Conservation (phyloP, 2,888 invertebrate species). For the Rhagium mordax region DNA sequence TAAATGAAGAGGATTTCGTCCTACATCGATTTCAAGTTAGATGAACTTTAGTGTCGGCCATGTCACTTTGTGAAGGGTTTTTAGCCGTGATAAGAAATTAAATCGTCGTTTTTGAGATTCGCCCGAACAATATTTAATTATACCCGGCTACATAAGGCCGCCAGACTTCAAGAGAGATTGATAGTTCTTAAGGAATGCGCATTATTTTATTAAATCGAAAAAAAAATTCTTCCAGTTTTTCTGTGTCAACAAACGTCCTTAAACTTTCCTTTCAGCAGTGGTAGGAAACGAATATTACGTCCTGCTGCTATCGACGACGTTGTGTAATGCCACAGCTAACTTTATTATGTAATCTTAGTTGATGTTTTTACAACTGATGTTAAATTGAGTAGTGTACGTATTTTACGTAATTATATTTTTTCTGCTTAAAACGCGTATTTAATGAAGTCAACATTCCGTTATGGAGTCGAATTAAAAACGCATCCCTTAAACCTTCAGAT, state of each 20-base stretch:
- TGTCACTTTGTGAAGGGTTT: conserved; percentile 33
- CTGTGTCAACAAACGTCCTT: no score
- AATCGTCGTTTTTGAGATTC: conserved; percentile 33
- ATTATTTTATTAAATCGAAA: no score
- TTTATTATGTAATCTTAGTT: no score
- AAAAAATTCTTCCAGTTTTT: no score
- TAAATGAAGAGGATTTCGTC: conserved; percentile 45
- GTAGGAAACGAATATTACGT: no score
- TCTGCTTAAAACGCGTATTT: neutral
- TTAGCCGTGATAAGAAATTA: conserved; percentile 18
- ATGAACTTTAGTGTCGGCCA: conserved; percentile 41
- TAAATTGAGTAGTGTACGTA: no score
- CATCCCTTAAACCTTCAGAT: neutral
- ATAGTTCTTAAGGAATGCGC: neutral
- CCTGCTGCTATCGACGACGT: no score
- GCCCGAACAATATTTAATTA: conserved; percentile 24
- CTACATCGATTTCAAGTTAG: conserved; percentile 42
- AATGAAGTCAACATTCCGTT: neutral
- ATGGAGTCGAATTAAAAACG: neutral
- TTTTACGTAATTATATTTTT: no score
- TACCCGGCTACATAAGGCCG: neutral
- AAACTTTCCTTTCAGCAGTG: no score
- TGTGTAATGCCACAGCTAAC: no score
- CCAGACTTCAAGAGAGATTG: neutral
- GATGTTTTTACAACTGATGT: no score